A percentile compares a stretch with the other conserved stretches of the same genome.
These are phyloP conservation scores for Holothuria scabra DNA, from an alignment of 53 echinoderm and acorn worm species.

Conservation along the genomic window DNA sequence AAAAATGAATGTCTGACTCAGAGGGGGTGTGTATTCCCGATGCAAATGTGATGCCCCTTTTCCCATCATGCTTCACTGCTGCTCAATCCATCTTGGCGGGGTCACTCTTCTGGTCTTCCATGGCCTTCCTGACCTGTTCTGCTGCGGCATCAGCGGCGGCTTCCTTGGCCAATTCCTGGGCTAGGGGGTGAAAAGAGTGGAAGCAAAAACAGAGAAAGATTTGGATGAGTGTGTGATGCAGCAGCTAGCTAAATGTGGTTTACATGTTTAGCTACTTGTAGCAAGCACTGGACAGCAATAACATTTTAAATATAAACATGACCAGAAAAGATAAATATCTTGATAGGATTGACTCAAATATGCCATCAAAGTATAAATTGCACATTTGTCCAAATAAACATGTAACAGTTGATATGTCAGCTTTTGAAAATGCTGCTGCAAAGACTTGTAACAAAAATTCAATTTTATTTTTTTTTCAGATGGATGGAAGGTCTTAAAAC, in stretches of 20 bases:
- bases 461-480: no score
- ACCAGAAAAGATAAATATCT: no score
- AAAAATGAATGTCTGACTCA: neutral
- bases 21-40: conserved; percentile 9
- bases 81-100: conserved; percentile 72
- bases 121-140: conserved; percentile 86
- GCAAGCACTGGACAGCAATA: no score
- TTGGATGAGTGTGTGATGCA: conserved; percentile 11
- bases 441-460: no score
- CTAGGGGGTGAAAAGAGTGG: conserved; percentile 53
- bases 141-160: conserved; percentile 91
- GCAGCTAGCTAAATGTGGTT: neutral
- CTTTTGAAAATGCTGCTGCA: no score
- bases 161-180: conserved; percentile 89
- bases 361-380: no score
- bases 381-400: no score
- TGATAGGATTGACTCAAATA: no score
- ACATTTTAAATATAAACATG: no score
- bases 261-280: no score
- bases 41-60: conserved; percentile 9
- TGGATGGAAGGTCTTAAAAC: no score
- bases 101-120: conserved; percentile 51
- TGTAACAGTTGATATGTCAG: no score
- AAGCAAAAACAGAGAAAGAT: conserved; percentile 8
- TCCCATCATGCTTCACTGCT: conserved; percentile 13